Evolutionary conservation across 2,113 vertebrate species (phyloP).

Genomic region (Taxidea taxus): DNA sequence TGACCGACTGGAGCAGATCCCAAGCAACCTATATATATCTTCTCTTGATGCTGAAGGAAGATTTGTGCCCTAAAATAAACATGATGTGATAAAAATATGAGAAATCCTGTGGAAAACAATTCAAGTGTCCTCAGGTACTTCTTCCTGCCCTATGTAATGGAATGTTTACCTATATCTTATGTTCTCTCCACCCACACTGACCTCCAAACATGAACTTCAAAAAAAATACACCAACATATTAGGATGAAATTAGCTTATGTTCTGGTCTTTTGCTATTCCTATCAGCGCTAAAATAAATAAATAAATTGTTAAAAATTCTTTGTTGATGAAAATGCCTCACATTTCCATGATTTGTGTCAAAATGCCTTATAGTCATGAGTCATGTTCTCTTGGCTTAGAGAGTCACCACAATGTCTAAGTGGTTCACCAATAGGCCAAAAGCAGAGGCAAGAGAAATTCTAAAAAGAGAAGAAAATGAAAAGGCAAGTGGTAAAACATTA

Average conservation of each 20-base stretch:
- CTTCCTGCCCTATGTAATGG: not conserved
- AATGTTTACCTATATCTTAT: not conserved
- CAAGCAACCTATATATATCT: not conserved
- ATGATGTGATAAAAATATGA: not conserved
- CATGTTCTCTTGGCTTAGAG: not conserved
- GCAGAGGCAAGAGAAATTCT: not conserved
- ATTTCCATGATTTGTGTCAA: not conserved
- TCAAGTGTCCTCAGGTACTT: not conserved
- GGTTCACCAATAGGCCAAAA: not conserved
- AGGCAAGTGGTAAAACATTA: not conserved
- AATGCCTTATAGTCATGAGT: not conserved
- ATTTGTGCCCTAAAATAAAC: not conserved
- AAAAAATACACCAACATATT: not conserved
- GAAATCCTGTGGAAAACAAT: constrained; percentile 36
- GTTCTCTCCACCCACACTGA: not conserved
- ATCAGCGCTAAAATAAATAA: not conserved
- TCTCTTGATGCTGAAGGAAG: constrained; percentile 25
- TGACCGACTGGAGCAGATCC: not conserved
- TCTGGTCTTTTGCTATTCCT: not conserved
- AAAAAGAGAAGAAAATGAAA: not conserved
- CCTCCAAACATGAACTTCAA: not conserved
- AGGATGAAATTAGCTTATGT: not conserved
- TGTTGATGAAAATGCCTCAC: not conserved
- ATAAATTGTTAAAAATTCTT: not conserved
- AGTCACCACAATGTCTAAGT: not conserved